Evolutionary conservation across 1,140 invertebrate species (phyloP), one percentile per base, ranked within the genome.

Genomic region (Amyelois transitella): DNA sequence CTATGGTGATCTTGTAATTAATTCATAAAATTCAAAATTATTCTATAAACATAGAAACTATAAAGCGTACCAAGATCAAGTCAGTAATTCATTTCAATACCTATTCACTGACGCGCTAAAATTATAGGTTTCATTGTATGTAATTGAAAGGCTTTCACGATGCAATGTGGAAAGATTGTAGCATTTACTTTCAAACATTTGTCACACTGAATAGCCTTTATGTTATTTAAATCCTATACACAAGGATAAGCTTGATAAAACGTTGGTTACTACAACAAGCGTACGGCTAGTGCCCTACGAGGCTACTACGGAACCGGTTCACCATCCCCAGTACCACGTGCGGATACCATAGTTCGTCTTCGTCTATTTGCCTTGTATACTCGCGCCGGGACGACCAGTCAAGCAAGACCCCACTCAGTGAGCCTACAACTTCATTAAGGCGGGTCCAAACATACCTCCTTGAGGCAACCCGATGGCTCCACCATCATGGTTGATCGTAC

Each of bases 281-380:
- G 66, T 77, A 75, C 66, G 70, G 73, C 72, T 77, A 75, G 77
- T 81, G 73, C 81, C 77, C 76, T 79, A 77, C 73, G 70, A 58
- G 64, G 68, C 74, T 81, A 81, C 77, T 77, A 74, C 60, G 68
- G 54, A 82, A 85, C 79, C 80, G 78, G 79, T 85, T 69, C 54
- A 22, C 38, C 55, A 52, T 64, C 78, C 77, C 75, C 65, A 53
- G 51, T 62, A 75, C 74, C 77, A 79, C 77, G 75, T 81, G 77
- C 71, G 75, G 74, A 74, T 73, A 77, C 54, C 55, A 72, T 74
- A 66, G 71, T 77, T 72, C 76, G 64, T 79, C 77, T 76, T 81
- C 77, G 69, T 83, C 80, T 76, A 77, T 82, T 80, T 73, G 66
- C 64, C 69, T 58, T 49, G 58, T 62, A 60, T 43, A 22, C 47